Percentiles rank a stretch among this genome's conserved stretches.
Evolutionary conservation across 2,113 vertebrate species (phyloP).

Genomic region (Halcyon senegalensis): DNA sequence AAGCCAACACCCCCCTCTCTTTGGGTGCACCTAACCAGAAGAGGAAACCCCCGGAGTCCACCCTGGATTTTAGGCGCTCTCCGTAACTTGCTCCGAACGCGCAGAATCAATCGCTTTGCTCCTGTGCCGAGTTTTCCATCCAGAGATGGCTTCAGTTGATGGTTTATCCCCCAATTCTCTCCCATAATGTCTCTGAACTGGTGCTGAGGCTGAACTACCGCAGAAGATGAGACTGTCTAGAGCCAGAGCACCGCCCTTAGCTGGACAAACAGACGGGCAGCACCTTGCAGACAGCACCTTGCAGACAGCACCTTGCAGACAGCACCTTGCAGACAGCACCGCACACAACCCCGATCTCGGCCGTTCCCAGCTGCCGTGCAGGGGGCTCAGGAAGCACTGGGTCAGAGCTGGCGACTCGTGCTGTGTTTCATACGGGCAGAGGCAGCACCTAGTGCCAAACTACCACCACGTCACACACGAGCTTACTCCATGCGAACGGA

Average conservation of each 20-base stretch:
- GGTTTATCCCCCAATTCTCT: background rate
- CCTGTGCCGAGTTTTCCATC: background rate
- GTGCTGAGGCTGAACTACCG: background rate
- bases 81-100: fast-evolving
- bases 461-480: background rate
- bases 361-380: background rate
- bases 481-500: background rate
- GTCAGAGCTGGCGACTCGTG: background rate
- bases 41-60: fast-evolving
- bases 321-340: too few relatives aligned
- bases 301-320: too few relatives aligned
- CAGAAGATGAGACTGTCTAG: background rate
- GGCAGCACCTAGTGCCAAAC: background rate
- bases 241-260: too few relatives aligned
- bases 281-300: background rate
- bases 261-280: fast-evolving
- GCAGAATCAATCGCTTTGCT: background rate
- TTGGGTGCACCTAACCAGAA: background rate
- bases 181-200: background rate
- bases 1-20: background rate
- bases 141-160: background rate
- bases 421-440: background rate
- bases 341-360: background rate
- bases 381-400: background rate
- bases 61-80: too few relatives aligned